These are phyloP conservation scores for Odontesthes bonariensis DNA, from an alignment of 2,113 vertebrate genomes.

Conservation along the genomic window DNA sequence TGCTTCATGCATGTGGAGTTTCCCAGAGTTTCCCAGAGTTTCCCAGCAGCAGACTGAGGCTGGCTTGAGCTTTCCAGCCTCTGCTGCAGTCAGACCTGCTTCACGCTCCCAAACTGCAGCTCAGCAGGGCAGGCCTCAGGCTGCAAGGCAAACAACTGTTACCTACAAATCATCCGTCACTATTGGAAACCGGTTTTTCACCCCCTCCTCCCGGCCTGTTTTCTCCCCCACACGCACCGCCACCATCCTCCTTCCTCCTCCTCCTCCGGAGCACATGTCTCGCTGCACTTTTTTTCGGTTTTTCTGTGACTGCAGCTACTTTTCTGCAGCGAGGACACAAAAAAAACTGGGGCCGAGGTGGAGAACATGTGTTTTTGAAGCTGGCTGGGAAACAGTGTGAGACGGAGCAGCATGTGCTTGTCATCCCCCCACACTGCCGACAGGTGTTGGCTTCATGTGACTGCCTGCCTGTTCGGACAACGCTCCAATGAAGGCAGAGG, in stretches of 20 bases:
- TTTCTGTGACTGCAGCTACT: neutral
- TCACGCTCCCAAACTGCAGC: neutral
- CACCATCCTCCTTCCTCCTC: slow-evolving; percentile 2
- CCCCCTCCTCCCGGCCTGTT: slow-evolving; percentile 44
- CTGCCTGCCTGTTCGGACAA: slow-evolving; percentile 60
- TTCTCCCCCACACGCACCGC: neutral
- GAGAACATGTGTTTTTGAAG: slow-evolving; percentile 38
- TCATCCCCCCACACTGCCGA: slow-evolving; percentile 68
- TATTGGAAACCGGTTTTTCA: slow-evolving; percentile 79
- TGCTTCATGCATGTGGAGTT: neutral
- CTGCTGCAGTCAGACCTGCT: slow-evolving; percentile 12
- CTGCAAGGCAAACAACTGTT: slow-evolving; percentile 78
- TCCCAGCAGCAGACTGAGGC: neutral
- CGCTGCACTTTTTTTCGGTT: neutral
- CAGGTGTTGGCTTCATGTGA: slow-evolving; percentile 85
- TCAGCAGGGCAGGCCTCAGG: slow-evolving; percentile 46
- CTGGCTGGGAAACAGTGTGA: slow-evolving; percentile 24
- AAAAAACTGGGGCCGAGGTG: neutral
- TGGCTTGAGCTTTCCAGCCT: neutral
- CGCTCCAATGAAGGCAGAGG: slow-evolving; percentile 58
- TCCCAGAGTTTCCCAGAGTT: no score
- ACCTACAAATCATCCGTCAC: slow-evolving; percentile 80
- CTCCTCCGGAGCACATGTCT: slow-evolving; percentile 31
- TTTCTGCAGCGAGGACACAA: neutral
- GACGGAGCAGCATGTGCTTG: slow-evolving; percentile 49